Conservation (phyloP, 2,113 vertebrate species). For the Anthoscopus minutus region DNA sequence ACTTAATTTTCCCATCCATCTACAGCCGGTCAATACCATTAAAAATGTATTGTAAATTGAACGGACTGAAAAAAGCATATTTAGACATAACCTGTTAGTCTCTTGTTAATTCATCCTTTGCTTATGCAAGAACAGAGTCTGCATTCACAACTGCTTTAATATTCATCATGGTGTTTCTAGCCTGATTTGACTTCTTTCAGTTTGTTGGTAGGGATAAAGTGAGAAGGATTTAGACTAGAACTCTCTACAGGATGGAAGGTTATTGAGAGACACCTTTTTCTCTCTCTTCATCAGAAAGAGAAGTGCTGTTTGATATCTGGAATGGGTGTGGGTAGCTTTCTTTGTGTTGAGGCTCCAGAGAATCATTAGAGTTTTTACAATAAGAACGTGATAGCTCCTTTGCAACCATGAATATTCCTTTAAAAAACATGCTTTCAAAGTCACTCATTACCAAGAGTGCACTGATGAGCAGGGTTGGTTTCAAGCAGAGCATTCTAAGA, state of each 20-base stretch:
- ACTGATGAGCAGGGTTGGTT: neutral
- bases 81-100: neutral
- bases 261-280: neutral
- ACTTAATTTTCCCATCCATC: neutral
- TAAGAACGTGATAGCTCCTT: neutral
- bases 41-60: slow-evolving; percentile 1
- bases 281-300: neutral
- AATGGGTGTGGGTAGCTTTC: neutral
- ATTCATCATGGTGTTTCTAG: neutral
- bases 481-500: neutral
- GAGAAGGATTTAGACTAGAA: neutral
- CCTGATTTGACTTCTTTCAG: neutral
- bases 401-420: neutral
- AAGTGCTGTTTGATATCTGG: neutral
- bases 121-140: neutral
- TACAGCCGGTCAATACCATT: neutral
- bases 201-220: neutral
- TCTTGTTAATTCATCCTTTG: neutral
- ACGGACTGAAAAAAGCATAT: neutral
- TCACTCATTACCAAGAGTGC: neutral
- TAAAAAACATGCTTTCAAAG: neutral
- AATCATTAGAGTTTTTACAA: neutral
- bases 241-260: neutral
- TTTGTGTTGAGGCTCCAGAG: neutral
- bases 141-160: neutral